Evolutionary conservation across 2,888 invertebrate species (phyloP).

Genomic region (Chymomyza procnemis): DNA sequence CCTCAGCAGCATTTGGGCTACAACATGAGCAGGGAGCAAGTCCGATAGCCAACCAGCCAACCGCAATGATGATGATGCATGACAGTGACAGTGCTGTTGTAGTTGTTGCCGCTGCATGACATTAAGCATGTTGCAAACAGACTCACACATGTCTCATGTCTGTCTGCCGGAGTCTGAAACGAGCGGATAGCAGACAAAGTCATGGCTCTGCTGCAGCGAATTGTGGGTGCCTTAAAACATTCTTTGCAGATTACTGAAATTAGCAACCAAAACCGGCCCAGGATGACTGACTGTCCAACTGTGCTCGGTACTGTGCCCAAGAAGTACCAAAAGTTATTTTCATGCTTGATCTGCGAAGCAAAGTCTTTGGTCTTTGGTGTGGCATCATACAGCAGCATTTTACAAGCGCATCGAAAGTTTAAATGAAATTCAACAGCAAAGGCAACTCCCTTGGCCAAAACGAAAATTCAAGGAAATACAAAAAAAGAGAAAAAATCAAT

Average conservation of each 20-base stretch:
- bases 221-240: slow-evolving; percentile 71
- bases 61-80: slow-evolving; percentile 68
- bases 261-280: slow-evolving; percentile 55
- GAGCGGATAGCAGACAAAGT: not conserved
- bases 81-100: slow-evolving; percentile 71
- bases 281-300: slow-evolving; percentile 35
- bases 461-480: not conserved
- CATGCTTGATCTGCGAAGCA: slow-evolving; percentile 65
- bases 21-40: slow-evolving; percentile 9
- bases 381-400: slow-evolving; percentile 29
- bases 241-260: slow-evolving; percentile 66
- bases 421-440: slow-evolving; percentile 53
- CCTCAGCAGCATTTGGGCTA: slow-evolving; percentile 20
- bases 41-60: slow-evolving; percentile 23
- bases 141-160: slow-evolving; percentile 35
- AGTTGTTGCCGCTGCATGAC: slow-evolving; percentile 69
- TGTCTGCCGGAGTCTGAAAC: slow-evolving; percentile 7
- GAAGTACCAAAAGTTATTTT: slow-evolving; percentile 62
- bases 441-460: slow-evolving; percentile 53
- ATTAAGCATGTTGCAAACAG: slow-evolving; percentile 75
- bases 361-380: slow-evolving; percentile 5
- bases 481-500: slow-evolving; percentile 62
- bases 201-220: slow-evolving; percentile 65
- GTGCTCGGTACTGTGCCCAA: not conserved
- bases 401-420: slow-evolving; percentile 71